These are phyloP conservation scores for Pionites leucogaster DNA, from an alignment of 2,113 vertebrate species.

Conservation along the genomic window DNA sequence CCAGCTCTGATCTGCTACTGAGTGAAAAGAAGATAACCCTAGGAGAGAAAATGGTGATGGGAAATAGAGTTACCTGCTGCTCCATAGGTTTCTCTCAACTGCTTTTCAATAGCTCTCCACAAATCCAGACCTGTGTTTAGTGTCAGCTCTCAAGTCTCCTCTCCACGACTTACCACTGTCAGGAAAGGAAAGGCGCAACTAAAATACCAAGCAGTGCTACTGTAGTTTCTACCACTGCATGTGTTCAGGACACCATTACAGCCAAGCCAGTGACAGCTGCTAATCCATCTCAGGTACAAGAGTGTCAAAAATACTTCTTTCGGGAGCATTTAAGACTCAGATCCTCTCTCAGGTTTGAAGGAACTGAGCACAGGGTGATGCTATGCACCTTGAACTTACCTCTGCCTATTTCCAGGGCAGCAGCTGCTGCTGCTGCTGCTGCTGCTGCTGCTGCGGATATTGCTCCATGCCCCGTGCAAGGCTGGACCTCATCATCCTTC, in stretches of 20 bases:
- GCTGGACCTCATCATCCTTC: background rate
- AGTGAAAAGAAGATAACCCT: background rate
- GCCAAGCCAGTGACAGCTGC: background rate
- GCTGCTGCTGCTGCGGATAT: background rate
- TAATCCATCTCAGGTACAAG: background rate
- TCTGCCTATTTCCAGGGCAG: background rate
- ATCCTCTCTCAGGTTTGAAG: background rate
- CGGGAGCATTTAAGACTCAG: background rate
- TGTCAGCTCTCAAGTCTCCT: background rate
- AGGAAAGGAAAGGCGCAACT: background rate
- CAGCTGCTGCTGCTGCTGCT: background rate
- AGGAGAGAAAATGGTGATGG: background rate
- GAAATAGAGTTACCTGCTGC: constrained; percentile 13
- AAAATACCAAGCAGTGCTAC: background rate
- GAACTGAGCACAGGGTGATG: background rate
- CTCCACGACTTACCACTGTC: background rate
- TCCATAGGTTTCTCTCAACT: background rate
- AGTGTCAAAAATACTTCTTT: background rate
- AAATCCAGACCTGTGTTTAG: background rate
- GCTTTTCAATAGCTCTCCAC: background rate
- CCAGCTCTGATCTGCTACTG: background rate
- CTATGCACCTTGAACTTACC: background rate
- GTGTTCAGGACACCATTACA: background rate
- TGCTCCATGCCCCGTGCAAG: background rate
- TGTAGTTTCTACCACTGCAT: background rate